Evolutionary conservation across 2,797 vertebrate species (phyloP).

Genomic region (Crenuchus spilurus): DNA sequence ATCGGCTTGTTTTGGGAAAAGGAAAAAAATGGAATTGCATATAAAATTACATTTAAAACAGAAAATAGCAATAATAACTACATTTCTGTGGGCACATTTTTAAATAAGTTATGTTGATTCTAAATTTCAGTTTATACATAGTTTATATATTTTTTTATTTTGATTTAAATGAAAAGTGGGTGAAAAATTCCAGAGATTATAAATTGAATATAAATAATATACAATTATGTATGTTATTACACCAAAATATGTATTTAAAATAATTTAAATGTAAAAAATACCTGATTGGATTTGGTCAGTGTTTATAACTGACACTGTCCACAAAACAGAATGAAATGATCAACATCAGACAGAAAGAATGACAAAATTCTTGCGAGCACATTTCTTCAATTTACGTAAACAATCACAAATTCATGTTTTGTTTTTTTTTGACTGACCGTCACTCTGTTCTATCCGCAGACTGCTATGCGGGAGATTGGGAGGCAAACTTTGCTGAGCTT

Average conservation of each 20-base stretch:
- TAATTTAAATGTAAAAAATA: no score
- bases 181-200: no score
- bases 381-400: slow-evolving; percentile 18
- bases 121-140: no score
- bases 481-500: slow-evolving; percentile 56
- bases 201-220: no score
- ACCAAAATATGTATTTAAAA: no score
- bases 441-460: not conserved
- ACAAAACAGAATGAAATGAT: not conserved
- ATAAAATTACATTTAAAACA: no score
- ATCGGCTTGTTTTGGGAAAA: not conserved
- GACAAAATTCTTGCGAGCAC: not conserved
- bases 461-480: slow-evolving; percentile 35
- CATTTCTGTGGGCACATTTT: no score
- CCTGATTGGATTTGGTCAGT: not conserved
- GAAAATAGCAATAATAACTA: no score
- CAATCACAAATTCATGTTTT: not conserved
- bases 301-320: not conserved
- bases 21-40: not conserved
- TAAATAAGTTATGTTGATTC: no score
- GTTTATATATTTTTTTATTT: no score
- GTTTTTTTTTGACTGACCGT: slow-evolving; percentile 3
- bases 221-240: no score
- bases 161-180: no score
- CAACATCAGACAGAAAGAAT: slow-evolving; percentile 8